Evolutionary conservation across 1,140 invertebrate species (phyloP).

Genomic region (Drosophila tropicalis): DNA sequence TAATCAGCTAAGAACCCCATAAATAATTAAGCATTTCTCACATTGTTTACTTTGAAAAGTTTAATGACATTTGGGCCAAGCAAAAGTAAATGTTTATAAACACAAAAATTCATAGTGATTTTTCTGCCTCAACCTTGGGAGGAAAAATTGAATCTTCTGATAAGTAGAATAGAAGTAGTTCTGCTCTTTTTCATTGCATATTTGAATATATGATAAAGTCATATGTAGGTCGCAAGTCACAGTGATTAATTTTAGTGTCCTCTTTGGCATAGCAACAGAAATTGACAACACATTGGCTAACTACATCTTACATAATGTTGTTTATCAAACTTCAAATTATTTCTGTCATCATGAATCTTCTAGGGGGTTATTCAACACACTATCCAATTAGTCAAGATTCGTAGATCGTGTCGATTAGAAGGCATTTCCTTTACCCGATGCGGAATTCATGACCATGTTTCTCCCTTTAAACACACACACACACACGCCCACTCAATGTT

Average conservation of each 20-base stretch:
- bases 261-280: too few species aligned
- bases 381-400: slow-evolving; percentile 16
- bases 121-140: background rate
- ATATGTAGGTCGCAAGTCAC: too few species aligned
- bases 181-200: too few species aligned
- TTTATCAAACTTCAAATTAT: background rate
- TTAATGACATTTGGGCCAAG: slow-evolving; percentile 32
- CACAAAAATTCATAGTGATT: background rate
- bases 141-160: too few species aligned
- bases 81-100: background rate
- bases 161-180: too few species aligned
- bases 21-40: slow-evolving; percentile 22
- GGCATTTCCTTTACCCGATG: slow-evolving; percentile 22
- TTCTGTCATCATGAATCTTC: background rate
- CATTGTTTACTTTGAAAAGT: slow-evolving; percentile 22
- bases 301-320: background rate
- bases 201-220: too few species aligned
- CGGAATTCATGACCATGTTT: slow-evolving; percentile 20
- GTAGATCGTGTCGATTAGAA: slow-evolving; percentile 21
- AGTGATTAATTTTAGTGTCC: too few species aligned
- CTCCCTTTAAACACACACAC: background rate
- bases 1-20: slow-evolving; percentile 29
- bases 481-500: background rate
- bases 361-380: slow-evolving; percentile 11
- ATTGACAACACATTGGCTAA: background rate